phyloP scores from a whole-genome alignment of 2,113 vertebrate species.

The Sander vitreus region DNA sequence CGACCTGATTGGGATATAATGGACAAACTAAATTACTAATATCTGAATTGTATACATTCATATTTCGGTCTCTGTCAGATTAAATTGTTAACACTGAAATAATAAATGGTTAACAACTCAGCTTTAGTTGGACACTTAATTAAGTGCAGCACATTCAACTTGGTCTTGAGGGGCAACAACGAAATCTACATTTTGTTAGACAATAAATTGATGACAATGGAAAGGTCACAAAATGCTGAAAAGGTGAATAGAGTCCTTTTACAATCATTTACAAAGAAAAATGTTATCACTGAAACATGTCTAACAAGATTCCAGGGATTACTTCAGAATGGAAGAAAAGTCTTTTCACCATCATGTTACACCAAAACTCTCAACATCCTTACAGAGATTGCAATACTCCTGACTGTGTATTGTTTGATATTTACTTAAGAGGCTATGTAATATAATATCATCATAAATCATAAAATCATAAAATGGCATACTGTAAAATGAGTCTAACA shows the following conservation, averaged over 20 bases:
- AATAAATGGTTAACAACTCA: too few relatives aligned
- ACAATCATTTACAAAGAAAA: neutral
- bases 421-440: neutral
- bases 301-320: neutral
- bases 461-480: neutral
- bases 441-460: too few relatives aligned
- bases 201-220: neutral
- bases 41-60: neutral
- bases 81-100: neutral
- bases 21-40: neutral
- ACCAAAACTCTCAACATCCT: neutral
- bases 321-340: neutral
- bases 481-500: neutral
- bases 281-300: neutral
- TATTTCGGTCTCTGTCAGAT: neutral
- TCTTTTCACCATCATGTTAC: neutral
- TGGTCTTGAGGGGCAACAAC: too few relatives aligned
- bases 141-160: too few relatives aligned
- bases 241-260: neutral
- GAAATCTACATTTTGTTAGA: too few relatives aligned
- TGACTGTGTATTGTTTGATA: neutral
- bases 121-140: too few relatives aligned
- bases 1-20: neutral
- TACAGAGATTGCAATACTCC: neutral
- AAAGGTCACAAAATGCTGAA: neutral